Conservation (phyloP, 2,113 vertebrate genomes). For the Stegostoma tigrinum region DNA sequence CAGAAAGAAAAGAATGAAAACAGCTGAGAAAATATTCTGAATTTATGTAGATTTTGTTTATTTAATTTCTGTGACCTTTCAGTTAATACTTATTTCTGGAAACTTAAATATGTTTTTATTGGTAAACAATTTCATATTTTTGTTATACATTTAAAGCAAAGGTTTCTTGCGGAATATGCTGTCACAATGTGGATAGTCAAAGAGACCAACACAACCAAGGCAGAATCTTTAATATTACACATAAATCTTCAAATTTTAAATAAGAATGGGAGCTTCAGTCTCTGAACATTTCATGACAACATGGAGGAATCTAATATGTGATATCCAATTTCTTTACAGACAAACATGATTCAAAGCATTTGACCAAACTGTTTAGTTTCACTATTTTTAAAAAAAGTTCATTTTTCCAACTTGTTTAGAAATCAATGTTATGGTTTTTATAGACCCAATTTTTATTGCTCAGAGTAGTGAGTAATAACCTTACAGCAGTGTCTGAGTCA, state of each 20-base stretch:
- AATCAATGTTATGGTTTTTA: neutral
- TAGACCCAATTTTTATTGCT: neutral
- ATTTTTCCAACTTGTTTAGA: neutral
- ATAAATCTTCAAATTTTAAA: neutral
- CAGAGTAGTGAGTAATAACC: neutral
- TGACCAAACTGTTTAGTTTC: neutral
- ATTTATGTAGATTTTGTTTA: neutral
- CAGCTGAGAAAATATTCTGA: slow-evolving; percentile 63
- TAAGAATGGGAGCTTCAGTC: neutral
- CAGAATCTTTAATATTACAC: neutral
- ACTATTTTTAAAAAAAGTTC: neutral
- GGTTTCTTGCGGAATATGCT: neutral
- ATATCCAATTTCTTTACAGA: neutral
- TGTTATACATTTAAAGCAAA: neutral
- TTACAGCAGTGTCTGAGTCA: neutral
- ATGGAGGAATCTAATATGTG: neutral
- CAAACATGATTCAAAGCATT: neutral
- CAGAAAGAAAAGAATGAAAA: slow-evolving; percentile 72
- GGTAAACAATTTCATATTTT: neutral
- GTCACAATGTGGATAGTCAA: neutral
- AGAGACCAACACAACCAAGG: neutral
- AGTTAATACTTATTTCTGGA: neutral
- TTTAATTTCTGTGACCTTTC: neutral
- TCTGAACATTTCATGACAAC: neutral
- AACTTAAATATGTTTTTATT: neutral